Base-by-base conservation (phyloP, 2,113 vertebrate species). In the Perca flavescens region DNA sequence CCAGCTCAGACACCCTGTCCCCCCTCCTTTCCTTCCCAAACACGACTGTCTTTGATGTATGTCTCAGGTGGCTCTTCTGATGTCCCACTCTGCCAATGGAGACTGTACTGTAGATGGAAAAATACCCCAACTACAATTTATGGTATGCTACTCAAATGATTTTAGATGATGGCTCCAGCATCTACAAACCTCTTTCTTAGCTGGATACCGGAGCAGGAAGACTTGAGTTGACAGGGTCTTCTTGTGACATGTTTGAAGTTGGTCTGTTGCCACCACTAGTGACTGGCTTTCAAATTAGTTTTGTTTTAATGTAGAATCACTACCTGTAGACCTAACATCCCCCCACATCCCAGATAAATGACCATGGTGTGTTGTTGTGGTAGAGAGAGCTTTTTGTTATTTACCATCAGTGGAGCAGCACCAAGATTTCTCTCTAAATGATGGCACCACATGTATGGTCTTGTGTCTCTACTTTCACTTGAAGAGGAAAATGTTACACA, bases 11-110 rank as follows among this genome's bases (percentile, higher is more conserved):
- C 90, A 82, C 67, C 56, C 28, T n/a, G 40, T 11, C 75, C 21
- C 65, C 49, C 61, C 74, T 6, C 47, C 60, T 21, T 28, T 56
- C 49, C 69, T 53, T 52, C 53, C 56, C 34, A 75, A 68, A 74
- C 77, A 74, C n/a, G 6, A 43, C 65, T 57, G 58, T 61, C 91
- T 93, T 92, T 93, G 84, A 92, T 88, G 88, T 88, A 15, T 73
- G 64, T 68, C 82, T 89, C 89, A 89, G 85, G 84, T 91, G 83
- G 74, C 80, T 74, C 12, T n/a, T 54, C 31, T 84, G 19, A 53
- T 67, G 16, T 61, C 72, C 60, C 46, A 53, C 46, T 64, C 68
- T 47, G 54, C 14, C 17, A 22, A 1, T 47, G 14, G 11, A 68
- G 53, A 65, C 56, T 57, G 9, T 40, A 16, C 43, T 54, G 10